phyloP scores from a whole-genome alignment of 2,888 invertebrate genomes.

The Rhorus exstirpatorius region DNA sequence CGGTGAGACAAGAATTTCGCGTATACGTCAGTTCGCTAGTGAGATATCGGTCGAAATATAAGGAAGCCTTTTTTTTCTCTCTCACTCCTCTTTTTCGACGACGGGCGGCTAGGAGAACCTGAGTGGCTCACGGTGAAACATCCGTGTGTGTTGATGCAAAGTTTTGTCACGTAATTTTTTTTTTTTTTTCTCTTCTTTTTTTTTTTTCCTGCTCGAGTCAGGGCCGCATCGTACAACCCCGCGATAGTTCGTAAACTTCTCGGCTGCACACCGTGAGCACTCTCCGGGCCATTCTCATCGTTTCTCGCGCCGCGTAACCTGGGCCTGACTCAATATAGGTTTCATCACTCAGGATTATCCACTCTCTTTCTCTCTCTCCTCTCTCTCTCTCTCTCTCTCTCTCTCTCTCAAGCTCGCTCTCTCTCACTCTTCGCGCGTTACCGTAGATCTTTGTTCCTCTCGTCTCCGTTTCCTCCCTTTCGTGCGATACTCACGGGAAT shows the following conservation, averaged over 20 bases:
- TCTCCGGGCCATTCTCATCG: conserved; percentile 35
- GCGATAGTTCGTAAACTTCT: conserved; percentile 32
- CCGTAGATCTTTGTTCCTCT: conserved; percentile 50
- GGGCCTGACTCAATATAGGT: conserved; percentile 70
- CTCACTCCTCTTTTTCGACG: conserved; percentile 52
- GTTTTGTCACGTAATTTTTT: conserved; percentile 84
- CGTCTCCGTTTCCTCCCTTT: conserved; percentile 51
- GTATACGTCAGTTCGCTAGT: conserved; percentile 54
- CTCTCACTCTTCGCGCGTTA: conserved; percentile 22
- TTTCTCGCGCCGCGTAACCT: conserved; percentile 45
- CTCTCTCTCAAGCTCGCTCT: conserved; percentile 25
- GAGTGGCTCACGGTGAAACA: conserved; percentile 77
- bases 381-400: conserved; percentile 14
- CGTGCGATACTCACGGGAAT: conserved; percentile 50
- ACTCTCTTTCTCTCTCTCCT: conserved; percentile 41
- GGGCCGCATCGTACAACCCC: conserved; percentile 82
- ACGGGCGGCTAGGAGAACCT: conserved; percentile 56
- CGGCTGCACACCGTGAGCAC: conserved; percentile 40
- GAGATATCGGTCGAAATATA: conserved; percentile 81
- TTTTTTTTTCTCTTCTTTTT: not conserved
- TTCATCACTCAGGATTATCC: conserved; percentile 67
- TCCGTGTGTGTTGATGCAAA: conserved; percentile 82
- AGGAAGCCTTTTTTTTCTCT: conserved; percentile 73
- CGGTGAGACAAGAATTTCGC: conserved; percentile 70
- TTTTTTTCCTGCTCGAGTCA: conserved; percentile 66